Percentiles rank a stretch among this genome's conserved stretches.
Conservation (phyloP, 1,140 invertebrate species). For the Dinothrombium tinctorium region DNA sequence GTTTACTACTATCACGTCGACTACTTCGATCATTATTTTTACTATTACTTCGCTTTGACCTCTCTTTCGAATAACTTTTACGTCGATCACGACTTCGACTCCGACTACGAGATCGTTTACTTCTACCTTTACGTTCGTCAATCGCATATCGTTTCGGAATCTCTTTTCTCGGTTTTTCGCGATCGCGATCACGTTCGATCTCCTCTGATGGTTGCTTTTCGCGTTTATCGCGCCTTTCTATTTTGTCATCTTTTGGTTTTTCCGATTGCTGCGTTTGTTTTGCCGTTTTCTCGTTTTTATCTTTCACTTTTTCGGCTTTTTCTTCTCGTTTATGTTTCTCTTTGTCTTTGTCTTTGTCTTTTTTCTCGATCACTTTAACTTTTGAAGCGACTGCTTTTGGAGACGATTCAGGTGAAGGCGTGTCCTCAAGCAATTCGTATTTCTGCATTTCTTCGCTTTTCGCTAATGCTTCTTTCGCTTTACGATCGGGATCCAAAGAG, state of each 20-base stretch:
- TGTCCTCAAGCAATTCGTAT: slow-evolving; percentile 23
- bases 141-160: no score
- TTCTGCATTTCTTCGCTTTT: slow-evolving; percentile 28
- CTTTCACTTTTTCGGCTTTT: slow-evolving; percentile 4
- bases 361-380: no score
- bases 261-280: slow-evolving; percentile 6
- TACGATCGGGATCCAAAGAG: slow-evolving; percentile 63
- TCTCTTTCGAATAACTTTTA: not conserved
- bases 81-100: not conserved
- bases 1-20: not conserved
- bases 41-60: not conserved
- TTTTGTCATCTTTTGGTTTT: no score
- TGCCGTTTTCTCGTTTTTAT: slow-evolving; percentile 1
- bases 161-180: no score
- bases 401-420: not conserved
- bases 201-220: no score
- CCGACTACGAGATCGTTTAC: no score
- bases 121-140: no score
- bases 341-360: slow-evolving; percentile 2
- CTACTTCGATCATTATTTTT: not conserved
- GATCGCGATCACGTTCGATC: no score
- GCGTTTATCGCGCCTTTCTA: no score
- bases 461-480: slow-evolving; percentile 46
- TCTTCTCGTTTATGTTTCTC: slow-evolving; percentile 9
- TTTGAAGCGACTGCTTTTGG: not conserved